Evolutionary conservation across 2,888 invertebrate genomes (phyloP).

Genomic region (Ormyrus rosae): DNA sequence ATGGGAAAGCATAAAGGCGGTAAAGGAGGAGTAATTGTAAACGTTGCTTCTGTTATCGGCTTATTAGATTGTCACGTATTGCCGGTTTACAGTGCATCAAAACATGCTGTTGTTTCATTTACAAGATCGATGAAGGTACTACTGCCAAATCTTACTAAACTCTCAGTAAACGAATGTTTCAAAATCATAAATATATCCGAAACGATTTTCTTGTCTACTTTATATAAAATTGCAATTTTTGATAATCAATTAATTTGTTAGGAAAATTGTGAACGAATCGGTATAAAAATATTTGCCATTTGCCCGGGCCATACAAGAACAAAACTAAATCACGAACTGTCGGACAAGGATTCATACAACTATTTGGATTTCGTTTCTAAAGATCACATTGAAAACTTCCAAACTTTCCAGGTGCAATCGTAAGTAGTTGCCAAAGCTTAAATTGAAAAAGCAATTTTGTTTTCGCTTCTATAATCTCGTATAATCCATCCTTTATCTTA

Average conservation of each 20-base stretch:
- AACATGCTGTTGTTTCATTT: conserved; percentile 42
- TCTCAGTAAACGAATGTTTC: background rate
- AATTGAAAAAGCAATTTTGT: background rate
- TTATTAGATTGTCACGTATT: conserved; percentile 34
- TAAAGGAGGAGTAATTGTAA: conserved; percentile 31
- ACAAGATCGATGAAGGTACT: conserved; percentile 41
- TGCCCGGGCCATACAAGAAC: conserved; percentile 70
- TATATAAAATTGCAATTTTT: no score
- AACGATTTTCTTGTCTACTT: no score
- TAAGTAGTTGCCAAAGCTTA: background rate
- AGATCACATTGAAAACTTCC: conserved; percentile 15
- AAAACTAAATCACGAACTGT: conserved; percentile 8
- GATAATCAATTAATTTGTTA: background rate
- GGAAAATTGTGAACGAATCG: conserved; percentile 66
- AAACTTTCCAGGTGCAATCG: conserved; percentile 14
- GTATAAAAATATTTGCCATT: conserved; percentile 68
- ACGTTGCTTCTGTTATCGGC: conserved; percentile 37
- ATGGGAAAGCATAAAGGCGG: conserved; percentile 40
- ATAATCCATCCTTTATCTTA: background rate
- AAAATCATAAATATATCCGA: background rate
- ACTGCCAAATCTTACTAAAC: background rate
- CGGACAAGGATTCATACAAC: background rate
- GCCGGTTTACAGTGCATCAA: conserved; percentile 45
- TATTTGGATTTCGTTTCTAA: conserved; percentile 34
- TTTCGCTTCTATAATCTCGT: background rate